These are phyloP conservation scores for Hippoglossus hippoglossus DNA, from an alignment of 2,797 vertebrate genomes.

Conservation along the genomic window DNA sequence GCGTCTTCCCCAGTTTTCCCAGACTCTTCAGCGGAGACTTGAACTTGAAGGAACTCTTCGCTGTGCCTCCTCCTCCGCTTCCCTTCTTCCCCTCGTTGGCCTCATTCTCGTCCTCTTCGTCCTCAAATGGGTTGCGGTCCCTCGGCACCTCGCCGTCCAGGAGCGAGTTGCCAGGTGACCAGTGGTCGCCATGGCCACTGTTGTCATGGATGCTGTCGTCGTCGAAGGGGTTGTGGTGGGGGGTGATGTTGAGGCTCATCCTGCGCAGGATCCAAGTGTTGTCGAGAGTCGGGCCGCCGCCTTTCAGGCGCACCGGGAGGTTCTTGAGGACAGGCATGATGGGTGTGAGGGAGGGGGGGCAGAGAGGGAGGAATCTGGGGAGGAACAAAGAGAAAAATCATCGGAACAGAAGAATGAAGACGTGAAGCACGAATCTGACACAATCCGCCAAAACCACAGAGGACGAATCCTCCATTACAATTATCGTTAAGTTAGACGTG, in stretches of 20 bases:
- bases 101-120: constrained; percentile 87
- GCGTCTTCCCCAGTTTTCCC: constrained; percentile 82
- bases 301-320: constrained; percentile 82
- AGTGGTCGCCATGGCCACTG: constrained; percentile 60
- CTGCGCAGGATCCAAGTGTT: constrained; percentile 82
- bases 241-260: constrained; percentile 84
- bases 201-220: constrained; percentile 58
- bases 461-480: no score
- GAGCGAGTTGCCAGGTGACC: constrained; percentile 75
- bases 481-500: no score
- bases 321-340: constrained; percentile 86
- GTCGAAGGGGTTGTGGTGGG: constrained; percentile 77
- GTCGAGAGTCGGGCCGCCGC: constrained; percentile 73
- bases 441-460: neutral
- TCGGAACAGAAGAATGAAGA: no score
- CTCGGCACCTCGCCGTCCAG: constrained; percentile 75
- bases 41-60: constrained; percentile 79
- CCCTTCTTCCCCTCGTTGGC: constrained; percentile 82
- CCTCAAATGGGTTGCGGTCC: constrained; percentile 85
- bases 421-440: neutral
- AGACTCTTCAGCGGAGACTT: constrained; percentile 83
- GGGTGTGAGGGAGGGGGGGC: constrained; percentile 31
- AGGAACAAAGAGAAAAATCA: neutral
- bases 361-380: constrained; percentile 44
- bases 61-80: constrained; percentile 63